Evolutionary conservation across 1,140 invertebrate species (phyloP), one percentile per base, ranked within the genome.

Genomic region (Drosophila lacertosa): DNA sequence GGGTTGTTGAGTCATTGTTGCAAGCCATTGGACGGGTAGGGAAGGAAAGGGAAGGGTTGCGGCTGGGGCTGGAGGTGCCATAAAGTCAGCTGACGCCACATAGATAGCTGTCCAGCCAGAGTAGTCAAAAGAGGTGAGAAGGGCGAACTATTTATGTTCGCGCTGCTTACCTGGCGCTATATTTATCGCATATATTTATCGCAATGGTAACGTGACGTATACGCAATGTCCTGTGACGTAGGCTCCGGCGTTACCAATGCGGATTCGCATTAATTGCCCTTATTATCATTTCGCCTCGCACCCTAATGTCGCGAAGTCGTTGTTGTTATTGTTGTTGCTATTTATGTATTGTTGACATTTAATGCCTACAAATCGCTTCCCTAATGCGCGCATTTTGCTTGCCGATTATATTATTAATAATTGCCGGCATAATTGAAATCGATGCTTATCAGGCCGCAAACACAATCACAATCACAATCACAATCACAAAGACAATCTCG

Each of bases 251-350:
- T 63, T 62, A 42, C 24, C 39, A 62, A 58, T 64, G 64, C 60
- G 51, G 86, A 77, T 81, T 86, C 77, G 35, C 73, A 58, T 37
- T 84, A 84, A 84, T 81, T 84, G 62, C 48, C 69, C 32, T 18
- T 66, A 53, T 70, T 47, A 80, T 77, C 78, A 71, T 54, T 54
- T n/a, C 7, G 16, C 24, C 40, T 33, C 47, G 50, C 44, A 44
- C 22, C 29, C 53, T 57, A 51, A 51, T 48, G 18, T 15, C 29
- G 11, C 24, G n/a, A n/a, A n/a, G 20, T 22, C 20, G 20, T 22
- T 15, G 15, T 32, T 3, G 9, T 5, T 16, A 4, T 16, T 11
- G 16, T 7, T 35, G 11, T 35, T 42, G 16, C 24, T 58, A 10
- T 35, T n/a, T 18, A 24, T 24, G n/a, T 42, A 35, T 33, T 44